Conservation (phyloP, 2,797 vertebrate species). For the Myiotriccus ornatus region DNA sequence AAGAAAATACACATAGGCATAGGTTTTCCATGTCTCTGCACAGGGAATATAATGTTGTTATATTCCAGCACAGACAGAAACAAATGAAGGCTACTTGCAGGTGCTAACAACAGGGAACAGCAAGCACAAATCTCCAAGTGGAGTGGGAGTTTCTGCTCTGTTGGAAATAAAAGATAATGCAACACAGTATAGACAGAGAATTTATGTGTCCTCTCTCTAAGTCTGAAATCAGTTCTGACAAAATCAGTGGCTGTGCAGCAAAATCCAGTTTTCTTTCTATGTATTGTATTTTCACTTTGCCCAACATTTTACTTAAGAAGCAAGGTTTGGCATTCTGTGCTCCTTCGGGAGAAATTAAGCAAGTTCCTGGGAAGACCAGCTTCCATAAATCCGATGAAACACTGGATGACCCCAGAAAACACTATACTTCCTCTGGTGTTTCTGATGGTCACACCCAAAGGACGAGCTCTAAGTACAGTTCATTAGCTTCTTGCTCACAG, state of each 20-base stretch:
- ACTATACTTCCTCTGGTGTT: not conserved
- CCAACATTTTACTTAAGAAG: not conserved
- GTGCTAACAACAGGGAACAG: not conserved
- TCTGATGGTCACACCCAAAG: not conserved
- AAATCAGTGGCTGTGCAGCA: not conserved
- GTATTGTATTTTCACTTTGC: not conserved
- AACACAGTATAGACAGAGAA: not conserved
- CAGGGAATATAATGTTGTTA: not conserved
- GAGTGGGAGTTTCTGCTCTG: not conserved
- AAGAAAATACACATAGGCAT: not conserved
- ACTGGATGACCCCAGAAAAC: not conserved
- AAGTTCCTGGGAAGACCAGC: not conserved
- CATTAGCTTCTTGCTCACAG: not conserved
- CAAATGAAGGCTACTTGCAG: not conserved
- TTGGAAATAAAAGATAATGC: not conserved
- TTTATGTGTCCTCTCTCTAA: not conserved
- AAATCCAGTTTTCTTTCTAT: not conserved
- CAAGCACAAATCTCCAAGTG: not conserved
- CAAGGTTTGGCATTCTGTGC: not conserved
- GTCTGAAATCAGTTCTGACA: not conserved
- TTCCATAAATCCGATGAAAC: not conserved
- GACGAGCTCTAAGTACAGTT: not conserved
- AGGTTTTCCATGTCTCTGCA: not conserved
- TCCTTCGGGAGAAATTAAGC: not conserved
- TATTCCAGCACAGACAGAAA: not conserved